Percentiles rank a stretch among this genome's conserved stretches.
These are phyloP conservation scores for Teleopsis dalmanni DNA, from an alignment of 1,140 invertebrate species.

Conservation along the genomic window DNA sequence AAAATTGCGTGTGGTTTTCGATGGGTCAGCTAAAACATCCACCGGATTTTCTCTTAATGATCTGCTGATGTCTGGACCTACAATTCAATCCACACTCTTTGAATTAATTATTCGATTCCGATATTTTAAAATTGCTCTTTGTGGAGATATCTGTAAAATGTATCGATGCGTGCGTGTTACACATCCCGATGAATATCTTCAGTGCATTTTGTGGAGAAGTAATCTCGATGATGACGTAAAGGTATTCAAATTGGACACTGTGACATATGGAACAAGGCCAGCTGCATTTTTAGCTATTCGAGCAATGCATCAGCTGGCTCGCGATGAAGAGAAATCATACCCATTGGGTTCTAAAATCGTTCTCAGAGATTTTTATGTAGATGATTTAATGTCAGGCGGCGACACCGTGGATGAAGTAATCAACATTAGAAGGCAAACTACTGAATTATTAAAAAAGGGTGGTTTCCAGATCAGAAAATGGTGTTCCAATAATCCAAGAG, in stretches of 20 bases:
- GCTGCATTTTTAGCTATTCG: conserved; percentile 33
- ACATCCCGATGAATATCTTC: background rate
- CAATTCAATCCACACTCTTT: too few relatives aligned
- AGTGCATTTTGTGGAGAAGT: background rate
- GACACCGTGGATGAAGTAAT: conserved; percentile 1
- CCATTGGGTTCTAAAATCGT: background rate
- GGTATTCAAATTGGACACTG: conserved; percentile 29
- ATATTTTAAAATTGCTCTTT: too few relatives aligned
- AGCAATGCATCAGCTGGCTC: conserved; percentile 14
- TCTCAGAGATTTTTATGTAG: conserved; percentile 1
- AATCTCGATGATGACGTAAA: conserved; percentile 17
- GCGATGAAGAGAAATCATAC: background rate
- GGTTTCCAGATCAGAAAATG: conserved; percentile 5
- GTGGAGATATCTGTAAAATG: too few relatives aligned
- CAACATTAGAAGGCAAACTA: background rate
- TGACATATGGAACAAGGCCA: conserved; percentile 38
- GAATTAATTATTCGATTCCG: too few relatives aligned
- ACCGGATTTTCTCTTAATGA: background rate
- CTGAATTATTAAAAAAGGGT: background rate
- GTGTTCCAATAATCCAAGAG: background rate
- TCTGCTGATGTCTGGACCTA: background rate
- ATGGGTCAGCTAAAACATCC: background rate
- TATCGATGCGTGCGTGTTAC: background rate
- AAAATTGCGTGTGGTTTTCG: background rate
- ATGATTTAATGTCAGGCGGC: conserved; percentile 1